phyloP scores from a whole-genome alignment of 2,797 vertebrate genomes.

The Pitangus sulphuratus region DNA sequence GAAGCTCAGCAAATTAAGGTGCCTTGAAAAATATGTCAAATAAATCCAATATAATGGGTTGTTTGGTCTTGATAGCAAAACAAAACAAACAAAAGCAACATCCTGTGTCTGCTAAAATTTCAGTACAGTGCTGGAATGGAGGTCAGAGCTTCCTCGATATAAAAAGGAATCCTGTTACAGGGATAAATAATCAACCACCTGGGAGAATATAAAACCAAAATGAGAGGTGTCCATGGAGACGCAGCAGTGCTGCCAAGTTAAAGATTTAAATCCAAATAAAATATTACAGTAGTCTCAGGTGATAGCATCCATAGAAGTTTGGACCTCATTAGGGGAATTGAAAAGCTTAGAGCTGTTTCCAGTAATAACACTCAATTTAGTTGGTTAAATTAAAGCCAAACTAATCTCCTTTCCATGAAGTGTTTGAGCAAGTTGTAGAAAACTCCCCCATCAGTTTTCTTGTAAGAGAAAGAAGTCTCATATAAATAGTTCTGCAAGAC shows the following conservation, averaged over 20 bases:
- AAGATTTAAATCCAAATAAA: conserved; percentile 71
- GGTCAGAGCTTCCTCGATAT: conserved; percentile 51
- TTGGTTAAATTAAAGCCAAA: conserved; percentile 71
- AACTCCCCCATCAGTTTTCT: conserved; percentile 56
- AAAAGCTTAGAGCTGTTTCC: conserved; percentile 69
- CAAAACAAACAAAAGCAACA: conserved; percentile 24
- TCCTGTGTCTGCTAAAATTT: neutral
- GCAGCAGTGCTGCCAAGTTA: conserved; percentile 47
- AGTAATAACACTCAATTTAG: conserved; percentile 69
- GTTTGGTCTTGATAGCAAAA: conserved; percentile 33
- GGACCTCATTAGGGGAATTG: conserved; percentile 70
- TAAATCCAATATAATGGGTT: conserved; percentile 29
- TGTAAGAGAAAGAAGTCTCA: neutral
- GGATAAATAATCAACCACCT: conserved; percentile 65
- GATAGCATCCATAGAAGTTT: conserved; percentile 70
- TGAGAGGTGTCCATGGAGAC: conserved; percentile 54
- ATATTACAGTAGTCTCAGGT: conserved; percentile 73
- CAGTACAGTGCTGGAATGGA: neutral
- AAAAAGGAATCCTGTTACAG: conserved; percentile 53
- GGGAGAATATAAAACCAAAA: conserved; percentile 69
- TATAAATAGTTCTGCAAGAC: neutral
- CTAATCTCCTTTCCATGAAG: conserved; percentile 70
- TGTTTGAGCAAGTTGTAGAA: conserved; percentile 68
- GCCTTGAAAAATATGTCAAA: conserved; percentile 47
- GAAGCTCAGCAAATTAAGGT: conserved; percentile 41